Evolutionary conservation across 2,113 vertebrate genomes (phyloP), one percentile per base, ranked within the genome.

Genomic region (Marmota monax): DNA sequence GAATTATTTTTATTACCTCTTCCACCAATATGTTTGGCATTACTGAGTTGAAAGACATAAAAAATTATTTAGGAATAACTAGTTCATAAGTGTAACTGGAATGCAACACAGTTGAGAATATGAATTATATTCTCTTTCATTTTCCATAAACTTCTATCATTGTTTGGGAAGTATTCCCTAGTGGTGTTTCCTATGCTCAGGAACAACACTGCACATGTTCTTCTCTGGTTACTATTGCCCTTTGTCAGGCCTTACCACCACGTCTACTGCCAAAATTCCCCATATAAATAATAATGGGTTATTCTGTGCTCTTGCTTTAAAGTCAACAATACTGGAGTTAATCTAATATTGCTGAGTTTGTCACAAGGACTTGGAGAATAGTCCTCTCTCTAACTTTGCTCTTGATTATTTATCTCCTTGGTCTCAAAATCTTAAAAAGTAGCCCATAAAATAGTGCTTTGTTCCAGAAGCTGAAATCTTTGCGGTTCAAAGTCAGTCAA

Each of bases 361-460:
- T 53, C 29, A 76, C 58, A 70, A 65, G 22, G 53, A 79, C 25
- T 18, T 34, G 17, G 42, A 72, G 34, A 65, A 85, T 45, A 37
- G 0, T 1, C 20, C 9, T 92, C 20, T 67, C 12, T 6, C 20
- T 77, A 76, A 53, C 7, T 65, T 18, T 91, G 9, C 29, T 92
- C 32, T 37, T 48, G 61, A 18, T 27, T 48, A 20, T 73, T 58
- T 77, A 48, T 45, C 34, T 86, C 4, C 27, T 84, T 58, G 56
- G 27, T 84, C 32, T 86, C 32, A 88, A 88, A 85, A 53, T 88
- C 37, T 79, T 39, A 42, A 84, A 92, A 92, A 39, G 9, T 67
- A 42, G 7, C 53, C n/a, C 12, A 67, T 18, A 90, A 74, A 77
- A 29, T 39, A 63, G 25, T 39, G 6, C 1, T 58, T 96, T 83